Evolutionary conservation across 2,113 vertebrate genomes (phyloP).

Genomic region (Festucalex cinctus): DNA sequence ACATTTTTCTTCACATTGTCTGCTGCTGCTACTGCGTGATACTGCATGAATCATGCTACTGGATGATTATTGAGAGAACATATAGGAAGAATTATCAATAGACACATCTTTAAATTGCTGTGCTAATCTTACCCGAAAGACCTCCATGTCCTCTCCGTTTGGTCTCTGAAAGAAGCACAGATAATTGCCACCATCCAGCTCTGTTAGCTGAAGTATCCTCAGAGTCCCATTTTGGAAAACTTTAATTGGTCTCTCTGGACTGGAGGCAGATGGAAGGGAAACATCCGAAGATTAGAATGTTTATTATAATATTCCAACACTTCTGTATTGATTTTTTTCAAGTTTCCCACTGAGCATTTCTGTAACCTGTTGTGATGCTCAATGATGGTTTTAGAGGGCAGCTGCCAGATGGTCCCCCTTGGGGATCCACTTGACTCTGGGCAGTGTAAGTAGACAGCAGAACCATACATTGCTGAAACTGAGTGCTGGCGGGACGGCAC

Average conservation of each 20-base stretch:
- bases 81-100: background rate
- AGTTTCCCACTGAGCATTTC: conserved; percentile 12
- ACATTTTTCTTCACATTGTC: background rate
- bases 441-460: conserved; percentile 75
- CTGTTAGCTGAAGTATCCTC: conserved; percentile 73
- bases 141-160: conserved; percentile 75
- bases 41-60: too few relatives aligned
- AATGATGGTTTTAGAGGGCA: conserved; percentile 70
- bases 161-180: conserved; percentile 71
- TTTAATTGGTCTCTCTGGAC: conserved; percentile 71
- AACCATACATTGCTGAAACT: conserved; percentile 74
- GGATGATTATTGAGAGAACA: background rate
- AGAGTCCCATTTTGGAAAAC: conserved; percentile 76
- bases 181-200: conserved; percentile 72
- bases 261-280: conserved; percentile 42
- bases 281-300: conserved; percentile 18
- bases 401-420: conserved; percentile 70
- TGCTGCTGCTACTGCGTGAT: background rate
- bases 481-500: conserved; percentile 61
- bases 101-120: background rate
- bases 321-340: background rate
- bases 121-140: conserved; percentile 60
- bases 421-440: conserved; percentile 64
- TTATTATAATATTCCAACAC: background rate
- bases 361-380: conserved; percentile 71